Evolutionary conservation across 2,797 vertebrate species (phyloP), one percentile per base, ranked within the genome.

Genomic region (Oceanodroma leucorhoa): DNA sequence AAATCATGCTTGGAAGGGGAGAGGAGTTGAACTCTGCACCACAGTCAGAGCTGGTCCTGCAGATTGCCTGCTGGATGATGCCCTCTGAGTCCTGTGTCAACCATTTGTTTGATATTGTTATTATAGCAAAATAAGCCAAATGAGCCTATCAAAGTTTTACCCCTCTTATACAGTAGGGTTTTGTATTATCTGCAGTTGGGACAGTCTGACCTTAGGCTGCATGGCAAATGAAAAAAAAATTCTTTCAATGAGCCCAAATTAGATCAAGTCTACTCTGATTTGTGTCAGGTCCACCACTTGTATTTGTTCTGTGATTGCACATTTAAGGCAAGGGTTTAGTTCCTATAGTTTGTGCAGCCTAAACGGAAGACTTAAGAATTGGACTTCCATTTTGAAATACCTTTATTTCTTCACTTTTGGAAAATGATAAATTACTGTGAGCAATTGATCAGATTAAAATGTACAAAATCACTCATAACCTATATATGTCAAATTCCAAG

Each of bases 401-500:
- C n/a, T 80, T 69, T 4, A 40, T 96, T 93, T 94, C 78, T 93
- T 94, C 89, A 85, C 72, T 92, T 93, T 23, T 66, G 65, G 72
- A 51, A 92, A 95, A 93, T 67, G 65, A 85, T 73, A 41, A 87
- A 64, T 93, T 82, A 50, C 69, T 36, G 34, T 53, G 73, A 94
- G 53, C 36, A 82, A 92, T 11, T 50, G 66, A 95, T 80, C 89
- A 93, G 88, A 90, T 89, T 91, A 95, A 88, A 93, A 88, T 24
- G 79, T 71, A 93, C 61, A 93, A 91, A 94, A 95, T 92, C 86
- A 94, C 75, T 96, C 82, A 86, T 76, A 90, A 84, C 90, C 66
- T 58, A 11, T 88, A 53, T 65, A 57, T 24, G 84, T 89, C 85
- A 90, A 97, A 96, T 96, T 97, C 94, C 97, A 93, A 65, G 38